Evolutionary conservation across 2,888 invertebrate species (phyloP).

Genomic region (Perizoma affinitatum): DNA sequence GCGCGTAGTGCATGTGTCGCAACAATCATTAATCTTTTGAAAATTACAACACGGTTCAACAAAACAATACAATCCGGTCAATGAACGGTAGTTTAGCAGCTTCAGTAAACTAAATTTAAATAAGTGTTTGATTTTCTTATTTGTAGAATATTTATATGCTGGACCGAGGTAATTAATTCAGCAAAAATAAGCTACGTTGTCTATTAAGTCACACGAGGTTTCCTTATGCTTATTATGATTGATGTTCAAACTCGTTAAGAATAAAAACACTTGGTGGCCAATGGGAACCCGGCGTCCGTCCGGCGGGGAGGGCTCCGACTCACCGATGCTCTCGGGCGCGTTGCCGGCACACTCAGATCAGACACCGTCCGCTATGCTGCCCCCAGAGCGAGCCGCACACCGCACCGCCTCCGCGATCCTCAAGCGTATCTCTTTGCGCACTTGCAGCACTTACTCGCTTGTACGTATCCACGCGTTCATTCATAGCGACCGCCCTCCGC

Average conservation of each 20-base stretch:
- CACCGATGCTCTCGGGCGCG: constrained; percentile 41
- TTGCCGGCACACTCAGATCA: constrained; percentile 61
- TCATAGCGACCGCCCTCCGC: constrained; percentile 68
- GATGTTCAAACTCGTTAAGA: constrained; percentile 39
- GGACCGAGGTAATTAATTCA: constrained; percentile 1
- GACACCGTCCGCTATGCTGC: constrained; percentile 77
- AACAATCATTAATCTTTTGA: constrained; percentile 26
- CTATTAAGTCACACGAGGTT: constrained; percentile 16
- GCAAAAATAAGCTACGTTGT: constrained; percentile 11
- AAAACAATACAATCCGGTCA: constrained; percentile 7
- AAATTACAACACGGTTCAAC: constrained; percentile 1
- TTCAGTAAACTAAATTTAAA: neutral
- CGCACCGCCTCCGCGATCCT: constrained; percentile 76
- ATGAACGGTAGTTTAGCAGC: constrained; percentile 5
- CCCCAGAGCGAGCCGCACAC: constrained; percentile 72
- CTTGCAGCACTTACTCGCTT: constrained; percentile 77
- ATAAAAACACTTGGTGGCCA: constrained; percentile 44
- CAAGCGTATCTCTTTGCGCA: constrained; percentile 72
- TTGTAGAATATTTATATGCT: constrained; percentile 2
- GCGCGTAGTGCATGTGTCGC: constrained; percentile 32
- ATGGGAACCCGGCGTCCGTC: constrained; percentile 45
- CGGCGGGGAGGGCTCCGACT: constrained; percentile 62
- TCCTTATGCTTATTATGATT: constrained; percentile 30
- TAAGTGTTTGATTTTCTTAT: constrained; percentile 1
- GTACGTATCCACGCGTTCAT: constrained; percentile 78